phyloP scores from a whole-genome alignment of 2,113 vertebrate genomes.

The Rhadina sibilatrix region DNA sequence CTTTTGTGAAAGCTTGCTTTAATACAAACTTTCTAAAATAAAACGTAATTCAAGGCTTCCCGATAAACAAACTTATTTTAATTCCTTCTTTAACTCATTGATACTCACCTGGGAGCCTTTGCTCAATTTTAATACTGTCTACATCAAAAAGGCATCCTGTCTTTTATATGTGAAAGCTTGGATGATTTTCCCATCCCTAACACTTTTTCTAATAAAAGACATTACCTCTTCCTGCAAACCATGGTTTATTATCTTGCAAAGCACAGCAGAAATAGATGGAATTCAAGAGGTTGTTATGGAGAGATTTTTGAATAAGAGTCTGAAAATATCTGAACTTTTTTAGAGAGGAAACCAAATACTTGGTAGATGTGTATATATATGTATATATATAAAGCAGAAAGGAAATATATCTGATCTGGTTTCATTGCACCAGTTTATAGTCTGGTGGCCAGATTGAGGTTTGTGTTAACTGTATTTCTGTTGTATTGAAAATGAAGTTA shows the following conservation, averaged over 20 bases:
- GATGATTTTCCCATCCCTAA: background rate
- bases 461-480: background rate
- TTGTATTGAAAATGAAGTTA: background rate
- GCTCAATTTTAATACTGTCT: background rate
- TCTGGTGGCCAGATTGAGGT: background rate
- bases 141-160: background rate
- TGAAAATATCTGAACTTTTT: background rate
- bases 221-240: background rate
- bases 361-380: background rate
- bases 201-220: background rate
- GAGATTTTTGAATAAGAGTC: background rate
- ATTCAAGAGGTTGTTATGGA: background rate
- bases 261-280: background rate
- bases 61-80: background rate
- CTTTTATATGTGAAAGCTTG: background rate
- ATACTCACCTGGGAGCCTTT: background rate
- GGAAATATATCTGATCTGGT: background rate
- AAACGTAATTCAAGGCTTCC: background rate
- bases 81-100: background rate
- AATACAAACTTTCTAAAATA: slow-evolving; percentile 14
- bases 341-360: background rate
- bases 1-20: slow-evolving; percentile 27
- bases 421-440: background rate
- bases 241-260: background rate
- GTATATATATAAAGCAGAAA: background rate